A percentile compares a stretch with the other conserved stretches of the same genome.
Conservation (phyloP, 2,113 vertebrate species). For the Pelvicachromis taeniatus region DNA sequence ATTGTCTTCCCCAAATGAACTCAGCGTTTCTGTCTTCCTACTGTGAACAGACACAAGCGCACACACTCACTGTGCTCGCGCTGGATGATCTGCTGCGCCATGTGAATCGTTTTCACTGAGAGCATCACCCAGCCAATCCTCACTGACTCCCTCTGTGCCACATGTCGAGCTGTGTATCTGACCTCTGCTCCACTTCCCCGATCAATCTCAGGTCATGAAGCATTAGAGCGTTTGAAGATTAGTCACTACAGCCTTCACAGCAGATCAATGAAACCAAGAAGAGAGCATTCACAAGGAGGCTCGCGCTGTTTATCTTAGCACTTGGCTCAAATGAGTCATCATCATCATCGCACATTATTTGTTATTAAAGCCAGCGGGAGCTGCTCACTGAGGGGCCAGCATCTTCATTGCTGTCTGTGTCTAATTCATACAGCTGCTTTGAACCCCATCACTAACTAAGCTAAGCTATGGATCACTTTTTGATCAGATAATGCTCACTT, state of each 20-base stretch:
- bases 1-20: neutral
- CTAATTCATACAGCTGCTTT: neutral
- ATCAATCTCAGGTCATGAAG: neutral
- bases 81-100: neutral
- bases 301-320: neutral
- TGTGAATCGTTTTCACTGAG: neutral
- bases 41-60: neutral
- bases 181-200: neutral
- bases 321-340: neutral
- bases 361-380: neutral
- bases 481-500: neutral
- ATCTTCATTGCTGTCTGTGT: neutral
- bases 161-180: neutral
- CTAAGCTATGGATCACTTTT: neutral
- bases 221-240: neutral
- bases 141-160: neutral
- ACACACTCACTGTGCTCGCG: neutral
- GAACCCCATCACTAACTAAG: neutral
- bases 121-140: neutral
- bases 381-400: neutral
- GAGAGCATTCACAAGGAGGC: neutral
- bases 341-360: neutral
- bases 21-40: neutral
- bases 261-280: neutral
- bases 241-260: neutral